Conservation (phyloP, 2,797 vertebrate genomes). For the Fistularia tabacaria region DNA sequence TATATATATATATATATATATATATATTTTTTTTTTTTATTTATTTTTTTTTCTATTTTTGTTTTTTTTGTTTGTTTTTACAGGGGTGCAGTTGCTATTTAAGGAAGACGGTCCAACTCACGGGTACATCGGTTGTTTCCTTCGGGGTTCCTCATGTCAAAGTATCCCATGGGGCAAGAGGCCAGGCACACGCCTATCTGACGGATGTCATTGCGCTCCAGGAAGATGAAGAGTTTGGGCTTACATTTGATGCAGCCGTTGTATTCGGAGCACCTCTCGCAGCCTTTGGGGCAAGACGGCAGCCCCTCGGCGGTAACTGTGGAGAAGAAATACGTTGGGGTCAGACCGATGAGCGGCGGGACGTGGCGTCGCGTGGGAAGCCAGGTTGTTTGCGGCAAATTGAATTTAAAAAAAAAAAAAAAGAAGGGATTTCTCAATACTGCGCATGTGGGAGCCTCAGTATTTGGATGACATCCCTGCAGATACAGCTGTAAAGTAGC, state of each 20-base stretch:
- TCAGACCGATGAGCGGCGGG: slow-evolving; percentile 21
- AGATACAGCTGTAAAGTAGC: slow-evolving; percentile 38
- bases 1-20: too few species aligned
- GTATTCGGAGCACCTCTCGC: slow-evolving; percentile 93
- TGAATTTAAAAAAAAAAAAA: slow-evolving; percentile 31
- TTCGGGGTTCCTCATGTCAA: slow-evolving; percentile 91
- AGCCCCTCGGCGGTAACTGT: slow-evolving; percentile 89
- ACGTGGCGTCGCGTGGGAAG: slow-evolving; percentile 1
- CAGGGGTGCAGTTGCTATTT: slow-evolving; percentile 4
- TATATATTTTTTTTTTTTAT: not conserved
- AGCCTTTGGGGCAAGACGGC: slow-evolving; percentile 90
- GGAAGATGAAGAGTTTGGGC: slow-evolving; percentile 96
- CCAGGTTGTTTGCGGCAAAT: slow-evolving; percentile 20
- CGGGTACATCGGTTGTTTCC: slow-evolving; percentile 99
- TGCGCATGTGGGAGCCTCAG: slow-evolving; percentile 22
- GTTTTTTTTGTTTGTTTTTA: slow-evolving; percentile 8
- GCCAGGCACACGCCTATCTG: slow-evolving; percentile 93
- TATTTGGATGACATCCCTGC: slow-evolving; percentile 29
- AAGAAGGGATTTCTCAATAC: slow-evolving; percentile 16
- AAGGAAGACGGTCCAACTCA: slow-evolving; percentile 64
- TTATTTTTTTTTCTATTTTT: not conserved
- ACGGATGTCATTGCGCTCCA: slow-evolving; percentile 95
- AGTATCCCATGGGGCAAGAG: slow-evolving; percentile 93
- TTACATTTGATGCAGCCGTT: slow-evolving; percentile 96
- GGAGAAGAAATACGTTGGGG: slow-evolving; percentile 24